These are phyloP conservation scores for Neosilurus mollespiculum DNA, from an alignment of 2,797 vertebrate species.

Conservation along the genomic window DNA sequence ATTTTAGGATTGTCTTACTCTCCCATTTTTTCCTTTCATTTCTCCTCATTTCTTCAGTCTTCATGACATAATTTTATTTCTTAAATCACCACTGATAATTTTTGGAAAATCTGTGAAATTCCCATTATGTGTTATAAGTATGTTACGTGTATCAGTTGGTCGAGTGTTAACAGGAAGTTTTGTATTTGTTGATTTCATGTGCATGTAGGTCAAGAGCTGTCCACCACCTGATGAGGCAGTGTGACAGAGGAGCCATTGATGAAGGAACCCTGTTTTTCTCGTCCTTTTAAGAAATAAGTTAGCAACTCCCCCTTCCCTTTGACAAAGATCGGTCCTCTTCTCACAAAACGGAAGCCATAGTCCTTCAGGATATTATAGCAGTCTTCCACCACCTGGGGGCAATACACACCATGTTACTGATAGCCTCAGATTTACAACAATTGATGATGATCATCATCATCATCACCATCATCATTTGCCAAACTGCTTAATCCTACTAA, in stretches of 20 bases:
- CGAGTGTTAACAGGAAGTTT: constrained; percentile 15
- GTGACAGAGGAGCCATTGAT: constrained; percentile 85
- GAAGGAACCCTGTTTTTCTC: constrained; percentile 88
- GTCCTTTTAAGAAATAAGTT: constrained; percentile 92
- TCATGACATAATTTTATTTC: background rate
- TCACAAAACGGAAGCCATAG: constrained; percentile 91
- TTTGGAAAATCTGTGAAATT: constrained; percentile 17
- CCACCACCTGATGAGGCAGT: constrained; percentile 93
- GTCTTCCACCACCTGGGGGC: constrained; percentile 90
- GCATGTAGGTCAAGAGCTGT: constrained; percentile 77
- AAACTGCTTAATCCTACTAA: no score
- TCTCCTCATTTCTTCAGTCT: background rate
- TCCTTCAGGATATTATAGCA: constrained; percentile 91
- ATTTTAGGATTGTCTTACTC: no score
- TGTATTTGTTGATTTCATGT: constrained; percentile 23
- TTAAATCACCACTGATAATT: background rate
- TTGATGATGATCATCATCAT: background rate
- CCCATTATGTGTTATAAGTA: constrained; percentile 23
- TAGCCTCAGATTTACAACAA: background rate
- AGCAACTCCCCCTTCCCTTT: constrained; percentile 96
- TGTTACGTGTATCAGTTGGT: constrained; percentile 33
- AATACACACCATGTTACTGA: constrained; percentile 41
- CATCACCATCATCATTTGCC: no score
- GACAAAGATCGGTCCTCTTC: constrained; percentile 90
- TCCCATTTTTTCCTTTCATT: background rate